Conservation (phyloP, 2,113 vertebrate species). For the Burhinus oedicnemus region DNA sequence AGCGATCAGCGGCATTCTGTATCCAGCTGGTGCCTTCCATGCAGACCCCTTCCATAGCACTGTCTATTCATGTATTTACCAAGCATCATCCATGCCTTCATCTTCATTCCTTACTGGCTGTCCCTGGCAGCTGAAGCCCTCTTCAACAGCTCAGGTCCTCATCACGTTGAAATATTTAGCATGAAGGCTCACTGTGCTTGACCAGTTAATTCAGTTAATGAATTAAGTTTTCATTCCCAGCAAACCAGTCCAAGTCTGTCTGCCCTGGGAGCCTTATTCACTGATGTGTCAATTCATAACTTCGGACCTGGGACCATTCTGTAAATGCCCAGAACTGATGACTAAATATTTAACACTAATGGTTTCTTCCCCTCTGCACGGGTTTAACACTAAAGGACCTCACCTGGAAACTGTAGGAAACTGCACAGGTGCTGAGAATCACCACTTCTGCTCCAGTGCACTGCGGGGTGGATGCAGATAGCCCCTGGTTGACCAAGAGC, state of each 20-base stretch:
- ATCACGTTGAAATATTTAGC: neutral
- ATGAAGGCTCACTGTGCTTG: neutral
- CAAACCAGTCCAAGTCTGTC: neutral
- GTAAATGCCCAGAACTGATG: neutral
- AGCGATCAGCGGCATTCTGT: neutral
- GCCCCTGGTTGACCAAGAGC: neutral
- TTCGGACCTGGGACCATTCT: neutral
- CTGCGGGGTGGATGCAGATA: accelerated
- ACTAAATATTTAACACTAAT: neutral
- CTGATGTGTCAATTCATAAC: neutral
- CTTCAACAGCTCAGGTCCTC: neutral
- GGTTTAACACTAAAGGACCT: neutral
- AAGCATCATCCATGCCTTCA: neutral
- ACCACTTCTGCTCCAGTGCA: neutral
- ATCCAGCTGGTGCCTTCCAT: neutral
- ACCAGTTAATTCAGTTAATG: neutral
- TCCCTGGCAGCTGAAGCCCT: neutral
- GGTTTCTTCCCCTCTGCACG: neutral
- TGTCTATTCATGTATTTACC: neutral
- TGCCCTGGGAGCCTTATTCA: neutral
- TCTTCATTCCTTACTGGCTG: neutral
- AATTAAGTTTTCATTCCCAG: neutral
- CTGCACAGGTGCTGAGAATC: neutral
- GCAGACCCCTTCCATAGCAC: neutral
- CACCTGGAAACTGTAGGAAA: neutral